Base-by-base conservation (phyloP, 1,140 invertebrate species). In the Camponotus floridanus region DNA sequence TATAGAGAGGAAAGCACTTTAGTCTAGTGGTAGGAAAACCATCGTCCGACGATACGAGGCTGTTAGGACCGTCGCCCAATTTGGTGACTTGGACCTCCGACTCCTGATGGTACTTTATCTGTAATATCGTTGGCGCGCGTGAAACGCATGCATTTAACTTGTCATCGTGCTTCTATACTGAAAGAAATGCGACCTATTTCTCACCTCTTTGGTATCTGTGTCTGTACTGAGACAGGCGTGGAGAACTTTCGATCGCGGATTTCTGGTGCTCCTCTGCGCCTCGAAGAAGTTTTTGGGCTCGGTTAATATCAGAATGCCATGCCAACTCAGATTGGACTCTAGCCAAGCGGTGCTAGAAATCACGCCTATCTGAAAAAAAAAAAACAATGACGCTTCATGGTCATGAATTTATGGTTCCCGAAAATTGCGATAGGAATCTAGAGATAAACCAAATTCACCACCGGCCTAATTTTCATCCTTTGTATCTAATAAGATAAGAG, bases 1-100 rank as follows among this genome's bases (percentile, higher is more conserved):
- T 97, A 92, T 97, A 97, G 71, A 98, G 95, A 87, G 98, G 98
- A 93, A 98, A 98, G 94, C 98, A 98, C 92, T 97, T 97, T 70
- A 98, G 97, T 88, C 97, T 96, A 61, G 97, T 96, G 15, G 95
- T 94, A 18, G 95, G 94, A 73, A 95, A 92, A 70, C 95, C 95
- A 31, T 95, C 93, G 68, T 96, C 95, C 4, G 95, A 94, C 13
- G 92, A 91, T 33, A 95, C 92, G 0, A 95, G 88, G 80, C 95
- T 95, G 89, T 96, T 96, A 36, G 95, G 94, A 73, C 96, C 95
- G 91, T 96, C 95, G 48, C 95, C 94, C 64, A 96, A 90, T 91
- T 96, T 96, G 62, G 95, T 96, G 48, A 96, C 95, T 91, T 95
- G 95, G 57, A 96, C 96, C 71, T 96, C 96, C 36, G 93, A 92